Percentiles rank a stretch among this genome's conserved stretches.
phyloP scores from a whole-genome alignment of 2,113 vertebrate species.

The Microcebus griseorufus region DNA sequence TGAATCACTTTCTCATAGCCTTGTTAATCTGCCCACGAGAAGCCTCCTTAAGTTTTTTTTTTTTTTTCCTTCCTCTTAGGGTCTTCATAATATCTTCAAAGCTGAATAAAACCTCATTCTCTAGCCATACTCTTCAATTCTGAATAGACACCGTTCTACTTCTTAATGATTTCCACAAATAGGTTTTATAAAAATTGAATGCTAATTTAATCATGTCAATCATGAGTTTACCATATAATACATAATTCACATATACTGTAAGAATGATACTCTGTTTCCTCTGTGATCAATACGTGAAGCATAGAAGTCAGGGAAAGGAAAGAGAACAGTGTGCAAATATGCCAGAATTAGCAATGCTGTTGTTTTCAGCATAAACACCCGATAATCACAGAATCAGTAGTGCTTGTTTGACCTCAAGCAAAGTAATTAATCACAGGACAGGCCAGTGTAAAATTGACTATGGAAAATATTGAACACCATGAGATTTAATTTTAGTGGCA shows the following conservation, averaged over 20 bases:
- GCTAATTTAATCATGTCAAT: not conserved
- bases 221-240: not conserved
- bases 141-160: not conserved
- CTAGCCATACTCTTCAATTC: not conserved
- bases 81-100: not conserved
- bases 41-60: not conserved
- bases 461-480: not conserved
- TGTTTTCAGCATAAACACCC: not conserved
- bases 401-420: not conserved
- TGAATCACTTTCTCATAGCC: not conserved
- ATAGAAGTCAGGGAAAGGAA: not conserved
- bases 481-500: constrained; percentile 37
- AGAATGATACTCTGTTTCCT: not conserved
- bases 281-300: not conserved
- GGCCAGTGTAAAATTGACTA: not conserved
- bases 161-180: not conserved
- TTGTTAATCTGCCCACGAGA: not conserved
- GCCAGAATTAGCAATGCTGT: not conserved
- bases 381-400: not conserved
- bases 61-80: not conserved
- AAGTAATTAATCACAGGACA: constrained; percentile 29
- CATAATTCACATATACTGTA: not conserved
- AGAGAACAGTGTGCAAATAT: not conserved
- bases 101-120: not conserved
- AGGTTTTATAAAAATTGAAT: not conserved